These are phyloP conservation scores for Chloroclysta siterata DNA, from an alignment of 2,888 invertebrate genomes.

Conservation along the genomic window DNA sequence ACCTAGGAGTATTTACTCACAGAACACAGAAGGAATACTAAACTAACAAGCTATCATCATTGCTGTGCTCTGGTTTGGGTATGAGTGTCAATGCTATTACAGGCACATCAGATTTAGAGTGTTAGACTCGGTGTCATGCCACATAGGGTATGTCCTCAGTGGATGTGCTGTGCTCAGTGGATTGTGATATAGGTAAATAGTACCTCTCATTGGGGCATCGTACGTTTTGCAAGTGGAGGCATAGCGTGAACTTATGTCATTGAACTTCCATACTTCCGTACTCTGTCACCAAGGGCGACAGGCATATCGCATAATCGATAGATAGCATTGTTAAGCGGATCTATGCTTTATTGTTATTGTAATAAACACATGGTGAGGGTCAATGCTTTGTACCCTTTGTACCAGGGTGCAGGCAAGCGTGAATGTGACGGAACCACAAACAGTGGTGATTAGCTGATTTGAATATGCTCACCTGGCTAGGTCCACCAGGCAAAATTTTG, in stretches of 20 bases:
- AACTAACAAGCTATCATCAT: no score
- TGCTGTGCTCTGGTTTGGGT: no score
- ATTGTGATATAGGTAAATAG: no score
- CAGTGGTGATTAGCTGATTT: constrained; percentile 18
- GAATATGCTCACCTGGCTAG: background rate
- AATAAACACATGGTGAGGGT: constrained; percentile 1
- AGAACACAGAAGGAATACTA: no score
- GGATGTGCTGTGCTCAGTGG: no score
- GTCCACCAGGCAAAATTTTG: background rate
- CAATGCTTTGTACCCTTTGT: constrained; percentile 45
- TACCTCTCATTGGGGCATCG: background rate
- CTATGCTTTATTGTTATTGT: constrained; percentile 11
- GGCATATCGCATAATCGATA: constrained; percentile 52
- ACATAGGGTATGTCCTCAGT: no score
- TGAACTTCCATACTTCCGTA: constrained; percentile 44
- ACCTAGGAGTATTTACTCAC: no score
- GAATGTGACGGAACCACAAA: constrained; percentile 47
- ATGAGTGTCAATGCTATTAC: no score
- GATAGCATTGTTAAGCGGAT: constrained; percentile 43
- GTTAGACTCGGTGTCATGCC: no score
- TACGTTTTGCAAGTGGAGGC: constrained; percentile 5
- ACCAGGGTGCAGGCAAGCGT: constrained; percentile 50
- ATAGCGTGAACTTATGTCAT: constrained; percentile 38
- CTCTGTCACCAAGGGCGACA: constrained; percentile 51
- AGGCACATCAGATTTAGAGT: no score